Evolutionary conservation across 1,140 invertebrate species (phyloP), one percentile per base, ranked within the genome.

Genomic region (Palaemon carinicauda): DNA sequence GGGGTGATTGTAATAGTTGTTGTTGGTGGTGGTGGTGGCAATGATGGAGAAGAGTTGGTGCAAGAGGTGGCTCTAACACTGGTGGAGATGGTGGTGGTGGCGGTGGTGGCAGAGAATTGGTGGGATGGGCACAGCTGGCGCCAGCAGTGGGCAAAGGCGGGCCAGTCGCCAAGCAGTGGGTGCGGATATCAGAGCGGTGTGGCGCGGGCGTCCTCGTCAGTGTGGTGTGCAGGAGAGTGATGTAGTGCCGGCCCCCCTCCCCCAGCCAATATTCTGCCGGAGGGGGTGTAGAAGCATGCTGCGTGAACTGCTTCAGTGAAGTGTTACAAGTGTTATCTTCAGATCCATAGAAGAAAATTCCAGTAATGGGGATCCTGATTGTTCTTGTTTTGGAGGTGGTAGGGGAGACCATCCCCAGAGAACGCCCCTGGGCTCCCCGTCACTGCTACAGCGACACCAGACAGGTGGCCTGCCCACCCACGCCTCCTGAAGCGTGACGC

Each of bases 401-500:
- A n/a, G 83, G 83, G 65, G 77, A 56, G 77, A 77, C 77, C 54
- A 77, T 50, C 78, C 74, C 81, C 27, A 65, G 53, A 27, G 52
- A n/a, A 41, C 51, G 54, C 29, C 69, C 19, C 31, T 52, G 51
- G 69, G 75, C 52, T 4, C 84, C 29, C 24, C 56, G 53, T 53
- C 52, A 56, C 33, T 53, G 17, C 31, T 33, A 74, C 54, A 78
- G 77, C 53, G 74, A 78, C 60, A 65, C 27, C 15, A 85, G 75
- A 56, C 53, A 86, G 65, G 73, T 79, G 73, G 65, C 33, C 71
- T 53, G 54, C 71, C 31, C 60, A 29, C 52, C 82, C 78, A 33
- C 83, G 73, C 73, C 78, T 50, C 71, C 78, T 14, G 60, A 52
- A 51, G 54, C 83, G 75, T 85, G 71, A 80, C 77, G 82, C 29